A percentile compares a stretch with the other conserved stretches of the same genome.
These are phyloP conservation scores for Phainopepla nitens DNA, from an alignment of 2,113 vertebrate species.

Conservation along the genomic window DNA sequence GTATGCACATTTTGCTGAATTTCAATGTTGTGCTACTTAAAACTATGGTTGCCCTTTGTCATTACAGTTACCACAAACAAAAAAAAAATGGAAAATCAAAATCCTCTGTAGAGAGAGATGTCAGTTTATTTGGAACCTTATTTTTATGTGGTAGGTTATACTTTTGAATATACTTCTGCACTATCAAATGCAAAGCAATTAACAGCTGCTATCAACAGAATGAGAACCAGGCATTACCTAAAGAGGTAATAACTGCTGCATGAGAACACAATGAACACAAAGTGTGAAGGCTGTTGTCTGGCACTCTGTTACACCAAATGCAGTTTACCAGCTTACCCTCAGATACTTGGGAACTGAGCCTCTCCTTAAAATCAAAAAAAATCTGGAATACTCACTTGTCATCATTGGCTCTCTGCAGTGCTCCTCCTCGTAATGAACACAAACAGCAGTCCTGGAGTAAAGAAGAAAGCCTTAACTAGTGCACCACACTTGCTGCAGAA, in stretches of 20 bases:
- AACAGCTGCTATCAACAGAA: not conserved
- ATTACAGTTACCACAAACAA: not conserved
- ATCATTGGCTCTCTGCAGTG: constrained; percentile 92
- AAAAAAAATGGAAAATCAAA: not conserved
- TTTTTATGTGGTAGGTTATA: not conserved
- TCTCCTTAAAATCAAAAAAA: not conserved
- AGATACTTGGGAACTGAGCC: not conserved
- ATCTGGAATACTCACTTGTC: constrained; percentile 84
- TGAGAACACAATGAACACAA: not conserved
- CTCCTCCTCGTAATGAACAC: constrained; percentile 92
- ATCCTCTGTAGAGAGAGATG: not conserved
- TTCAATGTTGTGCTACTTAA: not conserved
- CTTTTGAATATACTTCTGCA: not conserved
- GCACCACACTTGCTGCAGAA: not conserved
- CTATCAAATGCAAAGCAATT: not conserved
- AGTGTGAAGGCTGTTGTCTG: not conserved
- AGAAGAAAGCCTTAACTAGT: not conserved
- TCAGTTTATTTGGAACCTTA: not conserved
- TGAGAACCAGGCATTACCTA: not conserved
- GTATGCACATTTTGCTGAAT: not conserved
- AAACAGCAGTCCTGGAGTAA: constrained; percentile 89
- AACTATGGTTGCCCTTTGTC: not conserved
- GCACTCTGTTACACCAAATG: not conserved
- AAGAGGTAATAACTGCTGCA: not conserved
- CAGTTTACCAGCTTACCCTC: not conserved